Conservation (phyloP, 2,797 vertebrate genomes). For the Babyrousa celebensis region DNA sequence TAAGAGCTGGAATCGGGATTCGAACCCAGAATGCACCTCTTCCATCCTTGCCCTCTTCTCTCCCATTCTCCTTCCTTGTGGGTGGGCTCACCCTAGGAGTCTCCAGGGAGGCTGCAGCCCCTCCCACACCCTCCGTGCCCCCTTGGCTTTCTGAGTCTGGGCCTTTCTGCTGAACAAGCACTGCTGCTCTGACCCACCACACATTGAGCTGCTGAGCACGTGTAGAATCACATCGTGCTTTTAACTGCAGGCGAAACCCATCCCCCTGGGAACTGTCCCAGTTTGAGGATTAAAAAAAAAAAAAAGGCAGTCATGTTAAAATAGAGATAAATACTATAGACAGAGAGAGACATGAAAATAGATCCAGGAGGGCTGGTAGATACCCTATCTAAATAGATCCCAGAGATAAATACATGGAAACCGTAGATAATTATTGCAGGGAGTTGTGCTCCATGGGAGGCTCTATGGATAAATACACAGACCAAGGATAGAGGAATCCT, state of each 20-base stretch:
- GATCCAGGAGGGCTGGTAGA: conserved; percentile 70
- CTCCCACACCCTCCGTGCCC: neutral
- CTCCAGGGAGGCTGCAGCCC: too few relatives aligned
- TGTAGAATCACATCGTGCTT: conserved; percentile 61
- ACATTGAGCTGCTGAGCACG: conserved; percentile 67
- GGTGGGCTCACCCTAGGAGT: neutral
- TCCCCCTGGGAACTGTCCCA: conserved; percentile 82
- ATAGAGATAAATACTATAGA: conserved; percentile 80
- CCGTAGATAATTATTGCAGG: conserved; percentile 70
- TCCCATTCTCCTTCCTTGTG: neutral
- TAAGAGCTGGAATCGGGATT: neutral
- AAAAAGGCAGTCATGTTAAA: conserved; percentile 78
- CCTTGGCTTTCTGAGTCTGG: neutral
- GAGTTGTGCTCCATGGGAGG: conserved; percentile 13
- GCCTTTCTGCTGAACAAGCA: conserved; percentile 72
- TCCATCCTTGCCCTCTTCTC: neutral
- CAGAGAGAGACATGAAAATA: conserved; percentile 74
- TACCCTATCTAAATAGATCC: conserved; percentile 75
- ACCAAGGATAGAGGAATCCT: conserved; percentile 14
- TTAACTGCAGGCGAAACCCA: conserved; percentile 76
- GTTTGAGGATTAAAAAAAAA: conserved; percentile 70
- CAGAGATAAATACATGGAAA: conserved; percentile 72
- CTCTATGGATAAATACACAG: conserved; percentile 27
- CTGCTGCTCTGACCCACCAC: neutral
- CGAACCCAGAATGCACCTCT: neutral